Evolutionary conservation across 2,113 vertebrate species (phyloP), one percentile per base, ranked within the genome.

Genomic region (Pachypanchax playfairii): DNA sequence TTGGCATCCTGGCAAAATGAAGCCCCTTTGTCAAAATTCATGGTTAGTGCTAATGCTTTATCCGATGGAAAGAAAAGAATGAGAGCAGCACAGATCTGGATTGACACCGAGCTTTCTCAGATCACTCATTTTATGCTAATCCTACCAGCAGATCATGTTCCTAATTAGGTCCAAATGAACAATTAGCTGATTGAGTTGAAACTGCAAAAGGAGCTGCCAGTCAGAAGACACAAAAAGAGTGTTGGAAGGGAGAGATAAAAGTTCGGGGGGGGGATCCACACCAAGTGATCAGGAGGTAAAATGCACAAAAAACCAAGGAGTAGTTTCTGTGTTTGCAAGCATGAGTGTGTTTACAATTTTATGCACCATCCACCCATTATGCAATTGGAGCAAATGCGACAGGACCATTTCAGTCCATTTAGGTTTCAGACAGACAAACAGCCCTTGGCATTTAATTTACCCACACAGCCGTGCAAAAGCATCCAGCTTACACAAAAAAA

Each of bases 101-200:
- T 50, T 33, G 64, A 82, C 80, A 73, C 4, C 59, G 56, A 70
- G 69, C 28, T 43, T 54, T 57, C 53, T 62, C 20, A 50, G 71
- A 87, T 74, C 67, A 70, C 62, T 63, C 67, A 79, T n/a, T 84
- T 83, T 81, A 85, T 85, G 88, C 70, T 76, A 83, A 87, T 80
- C 53, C 54, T 33, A 69, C 49, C 46, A 29, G 73, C 49, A 21
- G 70, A 75, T 82, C 75, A 35, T 57, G 74, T 22, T 81, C 50
- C 84, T 69, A 71, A 84, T 87, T 78, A 87, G 79, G 75, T 83
- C 76, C 77, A 78, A 83, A 77, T 77, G 66, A 85, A 80, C 83
- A 86, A 87, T 88, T 87, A 80, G 67, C 65, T 82, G 83, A 88
- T 83, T 84, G 71, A 77, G 69, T 56, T 70, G 72, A 70, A 67